Conservation (phyloP, 2,888 invertebrate genomes). For the Papilio gigon region DNA sequence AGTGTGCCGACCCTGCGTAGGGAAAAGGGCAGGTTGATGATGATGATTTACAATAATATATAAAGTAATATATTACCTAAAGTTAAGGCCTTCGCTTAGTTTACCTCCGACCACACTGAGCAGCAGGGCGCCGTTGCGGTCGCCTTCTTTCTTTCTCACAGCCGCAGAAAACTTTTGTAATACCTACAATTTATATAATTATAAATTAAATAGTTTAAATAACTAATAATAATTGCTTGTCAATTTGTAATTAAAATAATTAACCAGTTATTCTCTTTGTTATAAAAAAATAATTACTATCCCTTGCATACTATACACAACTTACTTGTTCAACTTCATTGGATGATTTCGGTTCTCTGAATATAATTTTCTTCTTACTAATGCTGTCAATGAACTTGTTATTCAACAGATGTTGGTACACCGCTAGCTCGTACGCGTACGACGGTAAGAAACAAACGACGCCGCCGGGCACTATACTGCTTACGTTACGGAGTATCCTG, state of each 20-base stretch:
- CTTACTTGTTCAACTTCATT: slow-evolving; percentile 87
- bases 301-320: slow-evolving; percentile 2
- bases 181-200: slow-evolving; percentile 55
- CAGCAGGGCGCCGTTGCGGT: slow-evolving; percentile 88
- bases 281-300: slow-evolving; percentile 4
- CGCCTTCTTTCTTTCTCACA: slow-evolving; percentile 61
- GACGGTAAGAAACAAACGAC: slow-evolving; percentile 97
- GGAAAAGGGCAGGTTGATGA: too few relatives aligned
- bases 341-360: slow-evolving; percentile 89
- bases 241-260: too few relatives aligned
- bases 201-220: too few relatives aligned
- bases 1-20: too few relatives aligned
- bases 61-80: slow-evolving; percentile 77
- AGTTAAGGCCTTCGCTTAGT: slow-evolving; percentile 98
- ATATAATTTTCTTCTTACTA: slow-evolving; percentile 86
- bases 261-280: too few relatives aligned
- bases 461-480: slow-evolving; percentile 92
- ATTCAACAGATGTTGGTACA: slow-evolving; percentile 84
- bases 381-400: slow-evolving; percentile 86
- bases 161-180: slow-evolving; percentile 68
- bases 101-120: slow-evolving; percentile 99
- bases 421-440: slow-evolving; percentile 91
- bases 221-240: too few relatives aligned
- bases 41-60: too few relatives aligned
- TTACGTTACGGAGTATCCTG: slow-evolving; percentile 88